Conservation (phyloP, 2,797 vertebrate genomes). For the Zalophus californianus region DNA sequence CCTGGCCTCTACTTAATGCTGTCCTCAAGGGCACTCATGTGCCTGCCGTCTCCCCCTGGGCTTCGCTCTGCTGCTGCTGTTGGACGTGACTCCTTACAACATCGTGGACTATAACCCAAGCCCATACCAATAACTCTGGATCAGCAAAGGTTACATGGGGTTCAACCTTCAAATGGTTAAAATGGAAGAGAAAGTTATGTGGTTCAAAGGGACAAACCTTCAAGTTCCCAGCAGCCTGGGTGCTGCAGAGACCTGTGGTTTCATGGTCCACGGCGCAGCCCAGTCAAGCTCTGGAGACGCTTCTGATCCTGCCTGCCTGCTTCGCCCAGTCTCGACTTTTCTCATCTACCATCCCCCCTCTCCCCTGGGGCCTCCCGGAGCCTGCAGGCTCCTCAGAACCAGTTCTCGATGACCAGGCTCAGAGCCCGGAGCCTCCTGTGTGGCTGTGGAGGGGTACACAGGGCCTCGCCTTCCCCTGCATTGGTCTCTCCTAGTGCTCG, state of each 20-base stretch:
- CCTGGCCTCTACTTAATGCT: accelerated
- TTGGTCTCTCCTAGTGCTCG: neutral
- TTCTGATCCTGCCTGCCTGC: constrained; percentile 49
- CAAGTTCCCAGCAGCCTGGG: constrained; percentile 67
- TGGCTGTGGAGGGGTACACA: accelerated
- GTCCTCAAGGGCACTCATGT: accelerated
- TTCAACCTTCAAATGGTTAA: constrained; percentile 59
- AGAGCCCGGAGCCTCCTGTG: neutral
- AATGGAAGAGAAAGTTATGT: neutral
- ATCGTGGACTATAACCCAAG: neutral
- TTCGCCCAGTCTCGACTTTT: constrained; percentile 54
- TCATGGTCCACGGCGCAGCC: constrained; percentile 55
- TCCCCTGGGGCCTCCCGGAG: neutral
- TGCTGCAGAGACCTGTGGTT: constrained; percentile 68
- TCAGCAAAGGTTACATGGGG: neutral
- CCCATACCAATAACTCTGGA: neutral
- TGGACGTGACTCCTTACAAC: neutral
- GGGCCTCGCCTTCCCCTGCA: neutral
- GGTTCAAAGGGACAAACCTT: neutral
- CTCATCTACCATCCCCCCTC: neutral
- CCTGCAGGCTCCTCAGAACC: neutral
- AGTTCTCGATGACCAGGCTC: neutral
- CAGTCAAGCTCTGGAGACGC: neutral
- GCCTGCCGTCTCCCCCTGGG: neutral
- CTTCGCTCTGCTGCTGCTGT: neutral